Conservation (phyloP, 2,113 vertebrate genomes). For the Cariama cristata region DNA sequence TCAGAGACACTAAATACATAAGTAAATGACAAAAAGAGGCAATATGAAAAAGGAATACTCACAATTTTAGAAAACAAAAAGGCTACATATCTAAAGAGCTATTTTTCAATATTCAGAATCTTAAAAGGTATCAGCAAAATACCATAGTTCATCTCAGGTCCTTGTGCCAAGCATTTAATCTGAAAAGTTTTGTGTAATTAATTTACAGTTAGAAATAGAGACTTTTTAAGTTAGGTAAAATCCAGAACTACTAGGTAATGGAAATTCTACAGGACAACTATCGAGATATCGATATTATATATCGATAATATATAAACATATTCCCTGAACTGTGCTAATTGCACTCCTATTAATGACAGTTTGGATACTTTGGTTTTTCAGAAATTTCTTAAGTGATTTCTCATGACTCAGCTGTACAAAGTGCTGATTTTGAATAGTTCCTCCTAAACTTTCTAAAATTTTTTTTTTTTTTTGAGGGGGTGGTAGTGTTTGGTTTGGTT, state of each 20-base stretch:
- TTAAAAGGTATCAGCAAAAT: not conserved
- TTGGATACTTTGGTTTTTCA: not conserved
- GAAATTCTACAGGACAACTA: not conserved
- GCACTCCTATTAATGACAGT: not conserved
- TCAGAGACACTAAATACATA: not conserved
- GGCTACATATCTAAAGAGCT: not conserved
- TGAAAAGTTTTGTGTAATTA: not conserved
- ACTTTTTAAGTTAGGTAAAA: not conserved
- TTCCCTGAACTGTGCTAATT: not conserved
- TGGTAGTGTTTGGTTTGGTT: not conserved
- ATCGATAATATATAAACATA: not conserved
- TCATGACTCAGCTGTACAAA: not conserved
- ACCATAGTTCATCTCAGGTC: not conserved
- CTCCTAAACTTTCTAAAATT: not conserved
- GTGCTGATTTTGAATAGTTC: not conserved
- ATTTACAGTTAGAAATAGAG: not conserved
- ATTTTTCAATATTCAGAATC: not conserved
- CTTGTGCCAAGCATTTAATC: not conserved
- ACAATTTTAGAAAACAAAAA: not conserved
- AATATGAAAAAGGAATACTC: not conserved
- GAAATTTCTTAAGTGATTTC: not conserved
- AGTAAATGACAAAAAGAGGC: not conserved
- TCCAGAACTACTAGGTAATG: not conserved
- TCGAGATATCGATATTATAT: no score
- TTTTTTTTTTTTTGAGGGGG: not conserved